A percentile compares a stretch with the other conserved stretches of the same genome.
phyloP scores from a whole-genome alignment of 92 coral and sea anemone genomes.

The Ricordea florida region DNA sequence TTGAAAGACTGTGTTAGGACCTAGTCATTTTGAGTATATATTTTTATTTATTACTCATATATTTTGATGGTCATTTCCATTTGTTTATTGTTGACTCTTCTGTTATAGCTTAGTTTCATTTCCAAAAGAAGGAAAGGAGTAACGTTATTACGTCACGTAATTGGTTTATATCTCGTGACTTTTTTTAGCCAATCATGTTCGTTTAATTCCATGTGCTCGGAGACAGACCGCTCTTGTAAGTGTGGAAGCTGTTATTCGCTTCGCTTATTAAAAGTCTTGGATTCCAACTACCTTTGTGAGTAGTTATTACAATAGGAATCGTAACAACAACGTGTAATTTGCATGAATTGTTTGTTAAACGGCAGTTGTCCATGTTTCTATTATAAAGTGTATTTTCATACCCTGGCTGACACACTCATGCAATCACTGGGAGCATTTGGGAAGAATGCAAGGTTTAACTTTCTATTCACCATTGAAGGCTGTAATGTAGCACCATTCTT shows the following conservation, averaged over 20 bases:
- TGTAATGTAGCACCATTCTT: conserved; percentile 39
- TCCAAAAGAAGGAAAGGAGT: conserved; percentile 11
- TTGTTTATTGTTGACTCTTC: background rate
- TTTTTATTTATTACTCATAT: too few species aligned
- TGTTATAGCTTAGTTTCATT: background rate
- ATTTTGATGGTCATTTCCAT: too few species aligned
- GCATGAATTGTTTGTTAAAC: too few species aligned
- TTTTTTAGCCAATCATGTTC: background rate
- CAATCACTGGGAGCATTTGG: conserved; percentile 40
- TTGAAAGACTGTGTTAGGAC: conserved; percentile 2
- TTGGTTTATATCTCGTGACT: background rate
- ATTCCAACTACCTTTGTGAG: too few species aligned
- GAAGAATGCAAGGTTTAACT: conserved; percentile 34
- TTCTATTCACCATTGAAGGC: conserved; percentile 18
- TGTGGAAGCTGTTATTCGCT: too few species aligned
- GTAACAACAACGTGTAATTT: too few species aligned
- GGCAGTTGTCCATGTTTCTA: too few species aligned
- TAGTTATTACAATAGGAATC: too few species aligned
- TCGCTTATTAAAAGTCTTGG: too few species aligned
- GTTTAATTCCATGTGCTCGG: background rate
- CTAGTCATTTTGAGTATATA: too few species aligned
- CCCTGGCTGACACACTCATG: background rate
- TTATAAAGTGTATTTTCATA: too few species aligned
- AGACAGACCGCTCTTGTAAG: background rate
- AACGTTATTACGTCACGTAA: background rate